Percentiles rank a stretch among this genome's conserved stretches.
phyloP scores from a whole-genome alignment of 2,888 invertebrate genomes.

The Drosophila melanosoma region DNA sequence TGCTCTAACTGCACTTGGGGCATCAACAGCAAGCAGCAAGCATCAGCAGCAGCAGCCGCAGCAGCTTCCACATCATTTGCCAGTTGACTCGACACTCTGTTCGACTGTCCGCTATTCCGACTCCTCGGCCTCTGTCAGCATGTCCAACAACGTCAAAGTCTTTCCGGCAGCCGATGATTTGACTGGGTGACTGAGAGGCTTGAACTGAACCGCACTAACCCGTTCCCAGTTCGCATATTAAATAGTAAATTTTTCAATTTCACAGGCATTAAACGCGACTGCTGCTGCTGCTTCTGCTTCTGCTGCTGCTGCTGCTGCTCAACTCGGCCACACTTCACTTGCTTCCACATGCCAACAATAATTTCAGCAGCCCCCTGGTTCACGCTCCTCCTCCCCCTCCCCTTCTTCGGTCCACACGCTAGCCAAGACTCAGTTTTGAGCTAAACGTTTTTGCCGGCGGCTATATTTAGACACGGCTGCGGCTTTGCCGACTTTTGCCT shows the following conservation, averaged over 20 bases:
- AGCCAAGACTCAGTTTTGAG: conserved; percentile 45
- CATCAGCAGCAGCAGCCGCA: conserved; percentile 25
- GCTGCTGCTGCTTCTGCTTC: conserved; percentile 39
- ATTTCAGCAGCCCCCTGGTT: conserved; percentile 1
- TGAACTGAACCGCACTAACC: conserved; percentile 26
- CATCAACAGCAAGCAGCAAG: conserved; percentile 50
- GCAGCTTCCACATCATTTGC: conserved; percentile 76
- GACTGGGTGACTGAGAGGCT: conserved; percentile 31
- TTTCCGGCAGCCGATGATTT: conserved; percentile 71
- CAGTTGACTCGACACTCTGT: conserved; percentile 52
- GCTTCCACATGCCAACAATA: conserved; percentile 34
- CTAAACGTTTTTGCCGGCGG: conserved; percentile 75
- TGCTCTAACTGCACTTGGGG: conserved; percentile 78
- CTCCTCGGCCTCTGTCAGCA: conserved; percentile 53
- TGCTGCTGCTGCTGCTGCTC: conserved; percentile 29
- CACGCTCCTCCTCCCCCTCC: not conserved
- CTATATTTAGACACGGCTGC: conserved; percentile 68
- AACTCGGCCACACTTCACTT: conserved; percentile 55
- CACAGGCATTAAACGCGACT: conserved; percentile 81
- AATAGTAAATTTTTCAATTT: conserved; percentile 81
- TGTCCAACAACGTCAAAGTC: conserved; percentile 65
- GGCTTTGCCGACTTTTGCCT: conserved; percentile 24
- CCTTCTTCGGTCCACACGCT: not conserved
- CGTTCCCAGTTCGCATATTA: conserved; percentile 76
- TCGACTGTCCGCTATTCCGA: conserved; percentile 16